Percentiles rank a stretch among this genome's conserved stretches.
These are phyloP conservation scores for Typhlomys cinereus DNA, from an alignment of 2,113 vertebrate genomes.

Conservation along the genomic window DNA sequence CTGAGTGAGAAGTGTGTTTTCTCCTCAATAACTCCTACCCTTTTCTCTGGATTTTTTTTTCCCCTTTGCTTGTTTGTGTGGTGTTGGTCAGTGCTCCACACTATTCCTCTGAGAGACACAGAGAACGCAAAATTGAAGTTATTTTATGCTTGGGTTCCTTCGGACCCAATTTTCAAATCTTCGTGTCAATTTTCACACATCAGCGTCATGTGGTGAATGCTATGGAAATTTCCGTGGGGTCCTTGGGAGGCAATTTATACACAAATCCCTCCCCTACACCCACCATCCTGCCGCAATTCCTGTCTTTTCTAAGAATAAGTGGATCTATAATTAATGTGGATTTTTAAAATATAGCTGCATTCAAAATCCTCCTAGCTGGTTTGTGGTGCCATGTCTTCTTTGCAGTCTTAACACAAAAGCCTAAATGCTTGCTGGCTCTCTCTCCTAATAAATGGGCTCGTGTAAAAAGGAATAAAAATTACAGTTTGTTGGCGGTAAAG, in stretches of 20 bases:
- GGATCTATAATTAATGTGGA: constrained; percentile 88
- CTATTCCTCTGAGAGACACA: constrained; percentile 96
- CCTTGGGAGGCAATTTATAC: constrained; percentile 89
- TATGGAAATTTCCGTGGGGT: constrained; percentile 90
- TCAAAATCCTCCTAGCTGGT: constrained; percentile 55
- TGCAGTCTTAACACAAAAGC: constrained; percentile 69
- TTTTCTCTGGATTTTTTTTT: constrained; percentile 90
- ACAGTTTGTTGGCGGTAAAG: constrained; percentile 74
- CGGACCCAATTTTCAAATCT: constrained; percentile 99
- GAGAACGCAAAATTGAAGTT: constrained; percentile 95
- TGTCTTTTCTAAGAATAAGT: constrained; percentile 81
- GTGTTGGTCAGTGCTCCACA: constrained; percentile 94
- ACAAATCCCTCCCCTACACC: constrained; percentile 70
- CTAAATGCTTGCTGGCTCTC: constrained; percentile 48
- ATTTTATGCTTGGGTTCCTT: constrained; percentile 99
- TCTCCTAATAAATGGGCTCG: constrained; percentile 70
- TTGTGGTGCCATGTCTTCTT: constrained; percentile 65
- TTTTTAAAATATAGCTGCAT: constrained; percentile 81
- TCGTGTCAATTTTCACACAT: constrained; percentile 99
- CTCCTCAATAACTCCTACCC: constrained; percentile 99
- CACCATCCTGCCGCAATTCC: constrained; percentile 63
- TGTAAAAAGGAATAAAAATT: constrained; percentile 83
- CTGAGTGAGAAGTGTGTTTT: constrained; percentile 98
- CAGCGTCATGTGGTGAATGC: constrained; percentile 93
- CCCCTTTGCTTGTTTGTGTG: constrained; percentile 93